Evolutionary conservation across 2,888 invertebrate genomes (phyloP), one percentile per base, ranked within the genome.

Genomic region (Anarsia innoxiella): DNA sequence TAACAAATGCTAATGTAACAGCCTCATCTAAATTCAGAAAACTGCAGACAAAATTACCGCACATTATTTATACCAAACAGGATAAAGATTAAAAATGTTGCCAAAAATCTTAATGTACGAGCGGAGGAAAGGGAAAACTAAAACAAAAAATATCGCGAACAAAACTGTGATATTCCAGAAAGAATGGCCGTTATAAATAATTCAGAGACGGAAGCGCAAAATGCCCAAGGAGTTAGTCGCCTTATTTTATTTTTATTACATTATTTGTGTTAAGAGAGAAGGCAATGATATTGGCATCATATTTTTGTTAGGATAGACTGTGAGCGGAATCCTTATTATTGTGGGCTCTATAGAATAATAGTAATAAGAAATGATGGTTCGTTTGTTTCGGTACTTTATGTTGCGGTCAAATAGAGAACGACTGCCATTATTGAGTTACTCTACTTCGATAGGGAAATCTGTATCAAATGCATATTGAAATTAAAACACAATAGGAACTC

Each of bases 281-380:
- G 14, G 16, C 25, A 26, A 40, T 37, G 37, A 37, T 41, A 41
- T 41, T 41, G 41, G 34, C 23, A 23, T 41, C 41, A 37, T 41
- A 41, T 37, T 37, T 41, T 41, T 41, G 31, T 37, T 37, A 37
- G 37, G 23, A 12, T 28, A 11, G 23, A 14, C 37, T 31, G 41
- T 41, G 37, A 30, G 25, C 16, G 30, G 40, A 40, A 33, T 40
- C 12, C 28, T 36, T 36, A 40, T 40, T 36, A 29, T 25, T 35
- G 2, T 13, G 12, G 19, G 19, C n/a, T 12, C 31, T 15, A 16
- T 19, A 28, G 11, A 30, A 36, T 29, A 30, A 36, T 16, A 12
- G 34, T 26, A 39, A 34, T 39, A 39, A 31, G 34, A 35, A 39
- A 31, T 16, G 11, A 39, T 34, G 34, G 31, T 31, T 23, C 30